Evolutionary conservation across 2,113 vertebrate species (phyloP).

Genomic region (Aldabrachelys gigantea): DNA sequence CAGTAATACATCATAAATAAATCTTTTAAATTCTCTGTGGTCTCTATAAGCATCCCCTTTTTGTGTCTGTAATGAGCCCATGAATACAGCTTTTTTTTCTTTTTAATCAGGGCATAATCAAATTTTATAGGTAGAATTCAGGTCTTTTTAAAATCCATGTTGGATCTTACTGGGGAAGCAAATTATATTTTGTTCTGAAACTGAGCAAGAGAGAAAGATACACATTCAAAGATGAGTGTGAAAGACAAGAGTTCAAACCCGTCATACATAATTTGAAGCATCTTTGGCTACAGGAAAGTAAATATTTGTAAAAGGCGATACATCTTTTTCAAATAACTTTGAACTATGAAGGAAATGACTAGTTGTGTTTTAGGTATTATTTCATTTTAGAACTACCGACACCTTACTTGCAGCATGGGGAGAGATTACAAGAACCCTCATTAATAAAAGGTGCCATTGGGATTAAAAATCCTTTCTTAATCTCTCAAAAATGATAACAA

Average conservation of each 20-base stretch:
- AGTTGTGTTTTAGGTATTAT: conserved; percentile 79
- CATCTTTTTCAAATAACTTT: conserved; percentile 82
- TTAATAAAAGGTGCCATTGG: conserved; percentile 72
- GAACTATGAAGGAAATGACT: conserved; percentile 80
- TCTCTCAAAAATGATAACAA: conserved; percentile 74
- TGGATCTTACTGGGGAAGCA: conserved; percentile 42
- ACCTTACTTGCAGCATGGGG: conserved; percentile 77
- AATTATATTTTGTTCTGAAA: conserved; percentile 32
- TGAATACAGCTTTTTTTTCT: conserved; percentile 66
- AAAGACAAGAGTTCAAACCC: conserved; percentile 66
- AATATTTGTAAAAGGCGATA: conserved; percentile 82
- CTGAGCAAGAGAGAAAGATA: conserved; percentile 45
- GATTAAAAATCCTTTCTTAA: conserved; percentile 72
- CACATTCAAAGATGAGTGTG: conserved; percentile 63
- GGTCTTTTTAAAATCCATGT: conserved; percentile 57
- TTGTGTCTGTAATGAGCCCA: conserved; percentile 81
- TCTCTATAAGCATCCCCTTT: conserved; percentile 81
- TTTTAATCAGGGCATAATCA: conserved; percentile 68
- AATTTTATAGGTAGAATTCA: conserved; percentile 71
- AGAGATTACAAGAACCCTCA: conserved; percentile 77
- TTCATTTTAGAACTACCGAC: conserved; percentile 82
- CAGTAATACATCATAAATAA: conserved; percentile 92
- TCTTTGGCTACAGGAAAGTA: conserved; percentile 77
- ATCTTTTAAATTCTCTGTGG: conserved; percentile 88
- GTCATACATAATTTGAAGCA: conserved; percentile 66